Evolutionary conservation across 2,888 invertebrate species (phyloP).

Genomic region (Ophioninae sp.): DNA sequence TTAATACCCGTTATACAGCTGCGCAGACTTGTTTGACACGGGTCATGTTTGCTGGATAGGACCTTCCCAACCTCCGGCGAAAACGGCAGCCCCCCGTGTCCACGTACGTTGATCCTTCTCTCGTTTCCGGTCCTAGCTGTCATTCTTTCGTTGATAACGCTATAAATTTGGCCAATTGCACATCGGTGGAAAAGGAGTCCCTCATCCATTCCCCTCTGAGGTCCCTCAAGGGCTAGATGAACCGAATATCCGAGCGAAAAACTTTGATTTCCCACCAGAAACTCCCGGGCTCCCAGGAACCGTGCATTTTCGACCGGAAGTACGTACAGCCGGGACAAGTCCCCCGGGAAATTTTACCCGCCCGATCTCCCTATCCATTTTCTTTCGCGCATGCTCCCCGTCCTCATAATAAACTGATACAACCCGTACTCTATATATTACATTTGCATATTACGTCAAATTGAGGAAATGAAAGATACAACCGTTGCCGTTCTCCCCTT

Average conservation of each 20-base stretch:
- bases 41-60: constrained; percentile 30
- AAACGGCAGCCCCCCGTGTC: neutral
- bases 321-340: constrained; percentile 18
- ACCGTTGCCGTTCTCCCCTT: too few relatives aligned
- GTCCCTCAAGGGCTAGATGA: too few relatives aligned
- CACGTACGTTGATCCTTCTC: neutral
- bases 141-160: too few relatives aligned
- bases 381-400: neutral
- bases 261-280: constrained; percentile 58
- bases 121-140: too few relatives aligned
- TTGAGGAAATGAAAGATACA: constrained; percentile 10
- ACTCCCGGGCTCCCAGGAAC: constrained; percentile 15
- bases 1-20: constrained; percentile 32
- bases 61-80: neutral
- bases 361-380: constrained; percentile 32
- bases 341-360: constrained; percentile 60
- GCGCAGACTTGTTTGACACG: constrained; percentile 46
- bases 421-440: neutral
- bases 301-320: constrained; percentile 18
- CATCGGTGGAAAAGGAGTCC: too few relatives aligned
- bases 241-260: constrained; percentile 2
- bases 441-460: constrained; percentile 38
- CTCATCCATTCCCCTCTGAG: too few relatives aligned
- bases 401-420: neutral
- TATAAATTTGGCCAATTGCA: too few relatives aligned